A percentile compares a stretch with the other conserved stretches of the same genome.
These are phyloP conservation scores for Psix sp. DNA, from an alignment of 1,140 invertebrate genomes.

Conservation along the genomic window DNA sequence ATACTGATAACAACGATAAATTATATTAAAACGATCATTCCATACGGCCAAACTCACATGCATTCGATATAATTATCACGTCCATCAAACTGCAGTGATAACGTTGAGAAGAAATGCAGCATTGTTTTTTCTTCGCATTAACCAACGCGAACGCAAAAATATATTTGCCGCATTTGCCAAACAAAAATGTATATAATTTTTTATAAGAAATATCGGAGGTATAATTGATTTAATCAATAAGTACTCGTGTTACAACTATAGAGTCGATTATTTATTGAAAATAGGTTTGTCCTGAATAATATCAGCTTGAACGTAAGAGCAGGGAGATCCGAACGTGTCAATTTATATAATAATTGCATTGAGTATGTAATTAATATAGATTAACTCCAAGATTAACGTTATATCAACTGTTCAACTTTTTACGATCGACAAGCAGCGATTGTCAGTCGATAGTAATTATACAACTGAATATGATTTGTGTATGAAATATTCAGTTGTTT, in stretches of 20 bases:
- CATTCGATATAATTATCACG: slow-evolving; percentile 23
- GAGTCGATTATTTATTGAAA: slow-evolving; percentile 22
- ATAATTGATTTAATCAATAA: slow-evolving; percentile 15
- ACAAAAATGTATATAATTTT: no score
- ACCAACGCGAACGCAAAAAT: slow-evolving; percentile 8
- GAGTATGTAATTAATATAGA: slow-evolving; percentile 2
- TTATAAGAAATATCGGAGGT: background rate
- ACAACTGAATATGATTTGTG: slow-evolving; percentile 33
- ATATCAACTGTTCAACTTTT: slow-evolving; percentile 13
- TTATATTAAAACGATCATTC: slow-evolving; percentile 28
- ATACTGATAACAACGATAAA: slow-evolving; percentile 36
- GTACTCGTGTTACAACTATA: slow-evolving; percentile 12
- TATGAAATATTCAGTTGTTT: slow-evolving; percentile 46
- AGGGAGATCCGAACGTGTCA: background rate
- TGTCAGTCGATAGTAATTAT: slow-evolving; percentile 38
- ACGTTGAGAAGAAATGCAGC: slow-evolving; percentile 16
- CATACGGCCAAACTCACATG: no score
- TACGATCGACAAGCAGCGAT: slow-evolving; percentile 5
- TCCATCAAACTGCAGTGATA: slow-evolving; percentile 19
- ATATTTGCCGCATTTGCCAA: no score
- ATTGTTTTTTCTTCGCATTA: slow-evolving; percentile 7
- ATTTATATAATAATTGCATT: slow-evolving; percentile 10
- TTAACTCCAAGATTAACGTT: slow-evolving; percentile 11
- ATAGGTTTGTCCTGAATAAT: no score
- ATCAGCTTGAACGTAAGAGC: background rate